Conservation (phyloP, 2,113 vertebrate species). For the Erythrolamprus reginae region DNA sequence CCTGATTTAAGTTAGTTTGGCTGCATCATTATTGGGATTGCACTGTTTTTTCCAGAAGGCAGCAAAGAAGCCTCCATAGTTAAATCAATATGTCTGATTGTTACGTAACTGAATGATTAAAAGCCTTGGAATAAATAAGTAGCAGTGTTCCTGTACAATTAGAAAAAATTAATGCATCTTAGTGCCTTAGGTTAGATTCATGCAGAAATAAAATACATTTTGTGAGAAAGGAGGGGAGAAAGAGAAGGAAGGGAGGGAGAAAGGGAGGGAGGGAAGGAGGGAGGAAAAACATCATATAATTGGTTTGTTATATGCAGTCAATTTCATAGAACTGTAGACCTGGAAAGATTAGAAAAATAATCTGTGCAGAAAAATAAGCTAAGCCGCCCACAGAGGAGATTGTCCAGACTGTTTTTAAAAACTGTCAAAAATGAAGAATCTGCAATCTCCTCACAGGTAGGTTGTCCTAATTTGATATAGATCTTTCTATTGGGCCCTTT, state of each 20-base stretch:
- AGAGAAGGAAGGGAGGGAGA: slow-evolving; percentile 15
- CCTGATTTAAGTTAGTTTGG: not conserved
- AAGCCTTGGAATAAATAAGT: slow-evolving; percentile 45
- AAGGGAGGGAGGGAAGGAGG: slow-evolving; percentile 11
- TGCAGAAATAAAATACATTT: slow-evolving; percentile 34
- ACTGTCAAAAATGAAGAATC: not conserved
- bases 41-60: slow-evolving; percentile 20
- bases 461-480: not conserved
- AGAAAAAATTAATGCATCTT: slow-evolving; percentile 11
- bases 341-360: not conserved
- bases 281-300: slow-evolving; percentile 6
- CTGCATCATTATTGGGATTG: not conserved
- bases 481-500: not conserved
- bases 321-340: not conserved
- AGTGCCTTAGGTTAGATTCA: slow-evolving; percentile 34
- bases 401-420: not conserved
- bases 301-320: slow-evolving; percentile 42
- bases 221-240: not conserved
- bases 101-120: slow-evolving; percentile 35
- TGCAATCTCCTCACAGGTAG: not conserved
- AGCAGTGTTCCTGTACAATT: slow-evolving; percentile 30
- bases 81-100: slow-evolving; percentile 39
- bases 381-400: not conserved
- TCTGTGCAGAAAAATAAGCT: not conserved
- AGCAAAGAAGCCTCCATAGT: slow-evolving; percentile 31